Conservation (phyloP, 2,797 vertebrate species). For the Lemur catta region DNA sequence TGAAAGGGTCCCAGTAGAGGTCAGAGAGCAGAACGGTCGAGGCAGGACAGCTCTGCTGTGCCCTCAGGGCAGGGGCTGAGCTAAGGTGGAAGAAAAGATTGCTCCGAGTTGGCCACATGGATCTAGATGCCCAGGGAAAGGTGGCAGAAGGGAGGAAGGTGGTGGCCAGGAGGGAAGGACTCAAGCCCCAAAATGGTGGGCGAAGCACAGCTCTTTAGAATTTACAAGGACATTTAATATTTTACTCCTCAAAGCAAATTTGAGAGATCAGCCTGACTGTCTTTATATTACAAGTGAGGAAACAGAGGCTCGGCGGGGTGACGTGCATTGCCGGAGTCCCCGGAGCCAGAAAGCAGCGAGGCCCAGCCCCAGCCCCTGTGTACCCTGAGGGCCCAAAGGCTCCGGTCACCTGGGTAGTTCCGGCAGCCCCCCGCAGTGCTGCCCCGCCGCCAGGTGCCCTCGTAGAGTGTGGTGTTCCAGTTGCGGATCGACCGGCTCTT, state of each 20-base stretch:
- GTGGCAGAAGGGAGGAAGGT: background rate
- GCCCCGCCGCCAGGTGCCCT: conserved; percentile 92
- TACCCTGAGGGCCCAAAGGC: rapidly evolving
- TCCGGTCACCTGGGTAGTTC: conserved; percentile 83
- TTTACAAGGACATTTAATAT: background rate
- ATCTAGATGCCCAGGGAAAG: background rate
- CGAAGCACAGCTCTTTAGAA: background rate
- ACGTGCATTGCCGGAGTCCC: rapidly evolving
- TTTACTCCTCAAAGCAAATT: background rate
- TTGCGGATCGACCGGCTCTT: conserved; percentile 86
- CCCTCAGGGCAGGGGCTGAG: background rate
- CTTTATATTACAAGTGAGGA: background rate
- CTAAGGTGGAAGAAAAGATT: background rate
- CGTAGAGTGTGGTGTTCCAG: conserved; percentile 93
- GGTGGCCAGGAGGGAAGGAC: background rate
- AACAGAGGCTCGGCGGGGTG: background rate
- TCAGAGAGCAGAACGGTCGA: background rate
- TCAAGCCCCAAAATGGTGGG: background rate
- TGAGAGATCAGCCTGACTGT: background rate
- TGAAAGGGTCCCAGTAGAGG: background rate
- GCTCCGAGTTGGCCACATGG: background rate
- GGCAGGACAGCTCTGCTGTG: rapidly evolving
- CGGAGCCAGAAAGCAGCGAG: background rate
- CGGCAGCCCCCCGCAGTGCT: conserved; percentile 86
- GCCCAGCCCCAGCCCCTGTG: rapidly evolving